These are phyloP conservation scores for Peromyscus polionotus DNA, from an alignment of 2,113 vertebrate genomes.

Conservation along the genomic window DNA sequence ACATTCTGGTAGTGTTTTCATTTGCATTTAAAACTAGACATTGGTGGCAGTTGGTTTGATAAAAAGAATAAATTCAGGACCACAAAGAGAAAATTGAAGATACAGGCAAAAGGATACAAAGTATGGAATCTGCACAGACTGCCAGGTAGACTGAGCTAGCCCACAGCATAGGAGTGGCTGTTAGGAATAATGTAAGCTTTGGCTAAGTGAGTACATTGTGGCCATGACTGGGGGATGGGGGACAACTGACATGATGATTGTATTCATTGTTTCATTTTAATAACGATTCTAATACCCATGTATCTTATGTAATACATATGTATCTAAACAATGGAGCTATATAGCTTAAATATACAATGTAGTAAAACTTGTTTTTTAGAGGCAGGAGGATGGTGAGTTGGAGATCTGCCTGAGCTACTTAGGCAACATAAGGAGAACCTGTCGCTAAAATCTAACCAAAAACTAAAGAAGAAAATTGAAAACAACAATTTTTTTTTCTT, in stretches of 20 bases:
- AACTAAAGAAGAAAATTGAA: not conserved
- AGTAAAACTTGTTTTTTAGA: not conserved
- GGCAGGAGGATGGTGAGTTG: not conserved
- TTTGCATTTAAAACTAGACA: conserved; percentile 48
- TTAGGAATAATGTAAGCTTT: not conserved
- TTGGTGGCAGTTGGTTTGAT: not conserved
- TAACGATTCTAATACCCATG: not conserved
- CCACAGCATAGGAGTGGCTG: not conserved
- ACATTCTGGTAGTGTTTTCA: not conserved
- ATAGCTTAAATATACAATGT: not conserved
- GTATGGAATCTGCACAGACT: not conserved
- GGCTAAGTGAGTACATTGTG: not conserved
- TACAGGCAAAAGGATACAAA: not conserved
- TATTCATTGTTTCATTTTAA: not conserved
- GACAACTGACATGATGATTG: not conserved
- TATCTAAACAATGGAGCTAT: not conserved
- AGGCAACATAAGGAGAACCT: not conserved
- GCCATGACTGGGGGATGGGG: not conserved
- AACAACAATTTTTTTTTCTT: not conserved
- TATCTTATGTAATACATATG: not conserved
- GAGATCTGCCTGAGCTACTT: not conserved
- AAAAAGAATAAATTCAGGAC: not conserved
- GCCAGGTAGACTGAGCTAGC: not conserved
- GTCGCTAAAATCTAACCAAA: not conserved
- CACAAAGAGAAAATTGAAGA: not conserved